Base-by-base conservation (phyloP, 2,113 vertebrate genomes). In the Prionailurus bengalensis region DNA sequence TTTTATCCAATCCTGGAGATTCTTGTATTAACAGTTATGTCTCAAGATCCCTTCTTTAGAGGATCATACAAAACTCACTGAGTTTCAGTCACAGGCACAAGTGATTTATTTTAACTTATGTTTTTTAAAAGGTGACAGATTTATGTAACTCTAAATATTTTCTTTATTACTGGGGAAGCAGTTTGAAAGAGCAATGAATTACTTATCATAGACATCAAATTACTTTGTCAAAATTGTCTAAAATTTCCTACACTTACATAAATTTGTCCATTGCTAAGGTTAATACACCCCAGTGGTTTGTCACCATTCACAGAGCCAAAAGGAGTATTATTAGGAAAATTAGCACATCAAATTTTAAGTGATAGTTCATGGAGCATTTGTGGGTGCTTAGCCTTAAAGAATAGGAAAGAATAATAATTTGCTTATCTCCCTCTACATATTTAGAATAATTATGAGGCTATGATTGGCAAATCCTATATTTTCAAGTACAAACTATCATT, bases 191-290 rank as follows among this genome's bases (percentile, higher is more conserved):
- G 21, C 3, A 53, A 10, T 48, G 33, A 39, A 58, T 66, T 91
- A 53, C 13, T 89, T 84, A 92, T 25, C 4, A 58, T 19, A 63
- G 21, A n/a, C 23, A 51, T 90, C 61, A 51, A 93, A 87, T 93
- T 79, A 84, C 19, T 94, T 79, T 89, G 74, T 91, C 80, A 79
- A 16, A 91, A 89, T 73, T 84, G 7, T 63, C 65, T 94, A 53
- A 71, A 74, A 33, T 80, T 91, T 45, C 10, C 29, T 33, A 71
- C 3, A 45, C 21, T 73, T 71, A 65, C 4, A 15, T 36, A 89
- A 17, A 89, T n/a, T 10, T 74, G 16, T 79, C 27, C 66, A 51
- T 84, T 68, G 29, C 39, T 76, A 74, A 42, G 17, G 23, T 65
- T 80, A 58, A 84, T 19, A 73, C 9, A 63, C 5, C 3, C 29